phyloP scores from a whole-genome alignment of 1,140 invertebrate species.

The Tetramorium simillimum region DNA sequence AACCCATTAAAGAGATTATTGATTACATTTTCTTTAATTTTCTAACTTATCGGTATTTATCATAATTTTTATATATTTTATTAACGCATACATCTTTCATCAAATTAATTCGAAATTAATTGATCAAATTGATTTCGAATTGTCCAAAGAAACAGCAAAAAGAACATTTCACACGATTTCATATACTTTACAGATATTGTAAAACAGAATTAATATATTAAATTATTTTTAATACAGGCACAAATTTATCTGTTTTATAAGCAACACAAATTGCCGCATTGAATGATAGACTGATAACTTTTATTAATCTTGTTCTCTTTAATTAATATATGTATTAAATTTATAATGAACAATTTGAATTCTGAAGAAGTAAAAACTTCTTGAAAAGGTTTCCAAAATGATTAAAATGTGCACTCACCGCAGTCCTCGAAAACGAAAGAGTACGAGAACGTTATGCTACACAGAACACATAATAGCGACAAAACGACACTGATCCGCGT shows the following conservation, averaged over 20 bases:
- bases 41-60: not conserved
- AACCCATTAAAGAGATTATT: not conserved
- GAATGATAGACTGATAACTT: too few relatives aligned
- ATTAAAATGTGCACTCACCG: slow-evolving; percentile 65
- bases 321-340: not conserved
- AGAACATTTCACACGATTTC: not conserved
- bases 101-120: too few relatives aligned
- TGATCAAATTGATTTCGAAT: not conserved
- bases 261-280: too few relatives aligned
- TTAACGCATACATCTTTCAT: too few relatives aligned
- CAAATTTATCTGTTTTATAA: too few relatives aligned
- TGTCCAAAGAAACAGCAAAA: not conserved
- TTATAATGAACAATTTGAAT: not conserved
- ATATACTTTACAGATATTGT: not conserved
- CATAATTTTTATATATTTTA: too few relatives aligned
- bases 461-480: slow-evolving; percentile 32
- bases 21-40: not conserved
- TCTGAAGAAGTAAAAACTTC: not conserved
- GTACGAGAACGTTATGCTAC: not conserved
- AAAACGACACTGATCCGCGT: not conserved
- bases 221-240: too few relatives aligned
- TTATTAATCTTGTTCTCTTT: not conserved
- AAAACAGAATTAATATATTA: too few relatives aligned
- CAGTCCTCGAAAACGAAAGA: slow-evolving; percentile 65
- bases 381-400: slow-evolving; percentile 16